Evolutionary conservation across 2,888 invertebrate species (phyloP).

Genomic region (Hirtodrosophila confusa): DNA sequence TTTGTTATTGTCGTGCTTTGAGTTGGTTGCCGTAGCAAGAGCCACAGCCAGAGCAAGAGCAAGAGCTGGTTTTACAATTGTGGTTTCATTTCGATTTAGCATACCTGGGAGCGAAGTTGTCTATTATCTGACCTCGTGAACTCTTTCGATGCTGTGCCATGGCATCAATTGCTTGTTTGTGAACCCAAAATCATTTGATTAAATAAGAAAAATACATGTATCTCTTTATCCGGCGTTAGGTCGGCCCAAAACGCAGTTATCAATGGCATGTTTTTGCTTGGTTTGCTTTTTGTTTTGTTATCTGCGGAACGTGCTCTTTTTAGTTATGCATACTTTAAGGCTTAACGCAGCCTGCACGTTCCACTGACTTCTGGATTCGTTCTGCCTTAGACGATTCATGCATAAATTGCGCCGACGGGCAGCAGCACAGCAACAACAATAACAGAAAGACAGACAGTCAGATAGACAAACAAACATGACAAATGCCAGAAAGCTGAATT

Average conservation of each 20-base stretch:
- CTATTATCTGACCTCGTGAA: slow-evolving; percentile 1
- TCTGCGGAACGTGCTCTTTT: slow-evolving; percentile 73
- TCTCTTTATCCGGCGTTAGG: slow-evolving; percentile 17
- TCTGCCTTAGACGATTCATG: slow-evolving; percentile 37
- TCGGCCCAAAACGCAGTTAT: slow-evolving; percentile 44
- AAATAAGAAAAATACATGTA: slow-evolving; percentile 50
- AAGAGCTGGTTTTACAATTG: slow-evolving; percentile 11
- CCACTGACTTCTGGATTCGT: slow-evolving; percentile 38
- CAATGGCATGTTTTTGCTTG: slow-evolving; percentile 45
- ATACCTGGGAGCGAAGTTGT: not conserved
- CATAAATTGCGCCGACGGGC: slow-evolving; percentile 54
- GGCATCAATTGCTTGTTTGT: slow-evolving; percentile 3
- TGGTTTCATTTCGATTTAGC: slow-evolving; percentile 18
- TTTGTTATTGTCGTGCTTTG: slow-evolving; percentile 38
- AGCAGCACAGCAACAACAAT: slow-evolving; percentile 25
- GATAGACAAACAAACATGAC: slow-evolving; percentile 50
- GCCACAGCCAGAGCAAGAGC: too few relatives aligned
- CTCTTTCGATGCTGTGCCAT: slow-evolving; percentile 10
- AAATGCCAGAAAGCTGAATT: slow-evolving; percentile 58
- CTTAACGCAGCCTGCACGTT: slow-evolving; percentile 64
- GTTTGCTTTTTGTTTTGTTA: slow-evolving; percentile 53
- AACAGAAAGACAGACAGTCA: slow-evolving; percentile 6
- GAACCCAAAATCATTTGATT: slow-evolving; percentile 49
- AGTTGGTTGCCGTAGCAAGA: slow-evolving; percentile 9
- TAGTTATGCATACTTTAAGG: slow-evolving; percentile 75